Evolutionary conservation across 2,888 invertebrate genomes (phyloP).

Genomic region (Hydrotaea diabolus): DNA sequence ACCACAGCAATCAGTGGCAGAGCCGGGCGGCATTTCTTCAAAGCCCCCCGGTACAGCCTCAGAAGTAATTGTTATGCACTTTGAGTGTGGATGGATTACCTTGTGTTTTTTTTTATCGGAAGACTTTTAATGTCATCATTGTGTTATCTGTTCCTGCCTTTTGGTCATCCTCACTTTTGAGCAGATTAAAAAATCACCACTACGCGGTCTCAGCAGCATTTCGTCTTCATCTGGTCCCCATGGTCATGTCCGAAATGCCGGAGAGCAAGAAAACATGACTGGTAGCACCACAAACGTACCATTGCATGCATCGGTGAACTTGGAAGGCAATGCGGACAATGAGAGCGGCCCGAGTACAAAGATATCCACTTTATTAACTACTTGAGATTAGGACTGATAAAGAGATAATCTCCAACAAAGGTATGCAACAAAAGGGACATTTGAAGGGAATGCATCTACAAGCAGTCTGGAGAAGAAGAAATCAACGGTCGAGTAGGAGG

Average conservation of each 20-base stretch:
- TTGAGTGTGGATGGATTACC: constrained; percentile 46
- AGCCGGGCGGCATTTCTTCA: neutral
- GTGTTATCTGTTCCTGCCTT: constrained; percentile 63
- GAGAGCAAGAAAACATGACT: constrained; percentile 27
- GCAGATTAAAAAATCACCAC: constrained; percentile 61
- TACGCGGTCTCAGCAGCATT: constrained; percentile 1
- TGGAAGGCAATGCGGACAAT: constrained; percentile 72
- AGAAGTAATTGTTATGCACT: constrained; percentile 34
- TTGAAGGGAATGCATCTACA: neutral
- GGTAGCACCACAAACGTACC: constrained; percentile 70
- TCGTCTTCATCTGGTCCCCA: neutral
- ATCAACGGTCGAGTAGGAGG: too few species aligned
- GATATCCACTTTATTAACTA: constrained; percentile 79
- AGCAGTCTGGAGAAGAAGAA: constrained; percentile 7
- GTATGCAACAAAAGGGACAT: constrained; percentile 21
- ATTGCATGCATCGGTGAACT: constrained; percentile 74
- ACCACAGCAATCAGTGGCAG: neutral
- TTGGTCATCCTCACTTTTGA: constrained; percentile 63
- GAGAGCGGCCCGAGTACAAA: constrained; percentile 77
- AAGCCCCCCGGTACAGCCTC: neutral
- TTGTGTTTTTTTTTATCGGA: constrained; percentile 56
- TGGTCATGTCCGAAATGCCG: neutral
- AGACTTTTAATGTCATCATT: constrained; percentile 66
- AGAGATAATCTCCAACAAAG: constrained; percentile 74
- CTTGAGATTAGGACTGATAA: constrained; percentile 80